Evolutionary conservation across 2,113 vertebrate species (phyloP), one percentile per base, ranked within the genome.

Genomic region (Caranx ignobilis): DNA sequence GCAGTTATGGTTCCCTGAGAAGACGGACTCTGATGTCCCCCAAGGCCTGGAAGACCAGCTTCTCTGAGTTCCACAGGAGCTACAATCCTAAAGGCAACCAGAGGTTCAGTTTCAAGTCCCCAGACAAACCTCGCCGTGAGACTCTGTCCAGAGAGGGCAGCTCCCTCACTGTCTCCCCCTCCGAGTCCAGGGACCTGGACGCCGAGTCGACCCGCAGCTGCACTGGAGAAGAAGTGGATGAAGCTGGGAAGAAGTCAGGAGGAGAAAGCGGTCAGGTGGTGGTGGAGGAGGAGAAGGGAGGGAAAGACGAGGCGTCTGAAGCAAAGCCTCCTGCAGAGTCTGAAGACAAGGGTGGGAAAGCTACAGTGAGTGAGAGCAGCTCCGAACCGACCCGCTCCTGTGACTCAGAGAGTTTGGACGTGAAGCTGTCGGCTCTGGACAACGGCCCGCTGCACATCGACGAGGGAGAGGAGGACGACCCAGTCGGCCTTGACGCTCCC

Each of bases 1-100:
- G 41, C 69, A 94, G 94, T 50, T 90, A 92, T 35, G 93, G 93
- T 8, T 94, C 93, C 37, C 39, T 95, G 82, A 93, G 76, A 59
- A 94, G 95, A 64, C 90, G 91, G 18, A 90, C 82, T 13, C 87
- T 95, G 37, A 84, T 92, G 34, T 95, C 95, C 43, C 95, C 94
- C 0, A 95, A 45, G 77, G 90, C 92, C 82, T 91, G 94, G 91
- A 94, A 91, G 76, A 0, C 88, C 82, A 94, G 91, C 71, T 95
- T 95, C 31, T 93, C 90, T 50, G 95, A 95, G 10, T 93, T 95
- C 55, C 91, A 95, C 72, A 71, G 39, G 71, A 91, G 2, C 82
- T 92, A 92, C 34, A 94, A 60, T 65, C 93, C 95, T 26, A 91
- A 64, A 74, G 1, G 64, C 4, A n/a, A 54, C 35, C 86, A 85